These are phyloP conservation scores for Pithecia hirsuta DNA, from an alignment of 2,797 vertebrate genomes.

Conservation along the genomic window DNA sequence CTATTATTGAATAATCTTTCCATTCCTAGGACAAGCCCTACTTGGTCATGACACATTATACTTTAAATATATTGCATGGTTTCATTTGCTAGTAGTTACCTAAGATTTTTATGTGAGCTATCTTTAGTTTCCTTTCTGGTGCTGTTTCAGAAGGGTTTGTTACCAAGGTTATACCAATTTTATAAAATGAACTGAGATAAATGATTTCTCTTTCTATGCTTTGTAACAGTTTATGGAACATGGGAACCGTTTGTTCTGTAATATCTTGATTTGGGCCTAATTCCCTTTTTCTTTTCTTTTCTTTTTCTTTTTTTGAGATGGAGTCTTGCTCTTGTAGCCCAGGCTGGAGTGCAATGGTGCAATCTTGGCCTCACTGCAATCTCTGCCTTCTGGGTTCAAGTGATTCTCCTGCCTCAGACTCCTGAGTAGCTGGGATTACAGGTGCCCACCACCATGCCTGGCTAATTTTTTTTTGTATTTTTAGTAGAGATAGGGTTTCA, in stretches of 20 bases:
- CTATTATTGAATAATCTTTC: slow-evolving; percentile 22
- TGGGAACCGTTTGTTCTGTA: neutral
- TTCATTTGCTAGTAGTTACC: slow-evolving; percentile 18
- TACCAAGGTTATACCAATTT: slow-evolving; percentile 15
- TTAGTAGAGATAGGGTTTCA: neutral
- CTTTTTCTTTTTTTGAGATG: neutral
- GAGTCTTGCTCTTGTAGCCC: neutral
- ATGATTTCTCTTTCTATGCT: slow-evolving; percentile 10
- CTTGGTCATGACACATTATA: neutral
- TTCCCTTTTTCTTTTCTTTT: neutral
- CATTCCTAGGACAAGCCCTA: slow-evolving; percentile 22
- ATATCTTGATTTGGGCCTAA: slow-evolving; percentile 8
- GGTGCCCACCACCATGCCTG: neutral
- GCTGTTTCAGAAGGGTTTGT: slow-evolving; percentile 9
- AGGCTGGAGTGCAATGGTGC: neutral
- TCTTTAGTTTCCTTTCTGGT: slow-evolving; percentile 49
- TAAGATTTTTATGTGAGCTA: slow-evolving; percentile 40
- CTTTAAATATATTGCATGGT: neutral
- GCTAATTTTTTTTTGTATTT: neutral
- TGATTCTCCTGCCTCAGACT: neutral
- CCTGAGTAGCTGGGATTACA: neutral
- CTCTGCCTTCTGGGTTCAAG: neutral
- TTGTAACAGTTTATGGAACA: slow-evolving; percentile 39
- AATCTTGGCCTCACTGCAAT: neutral
- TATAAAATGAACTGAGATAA: neutral